Percentiles rank a stretch among this genome's conserved stretches.
Conservation (phyloP, 2,113 vertebrate species). For the Podarcis cretensis region DNA sequence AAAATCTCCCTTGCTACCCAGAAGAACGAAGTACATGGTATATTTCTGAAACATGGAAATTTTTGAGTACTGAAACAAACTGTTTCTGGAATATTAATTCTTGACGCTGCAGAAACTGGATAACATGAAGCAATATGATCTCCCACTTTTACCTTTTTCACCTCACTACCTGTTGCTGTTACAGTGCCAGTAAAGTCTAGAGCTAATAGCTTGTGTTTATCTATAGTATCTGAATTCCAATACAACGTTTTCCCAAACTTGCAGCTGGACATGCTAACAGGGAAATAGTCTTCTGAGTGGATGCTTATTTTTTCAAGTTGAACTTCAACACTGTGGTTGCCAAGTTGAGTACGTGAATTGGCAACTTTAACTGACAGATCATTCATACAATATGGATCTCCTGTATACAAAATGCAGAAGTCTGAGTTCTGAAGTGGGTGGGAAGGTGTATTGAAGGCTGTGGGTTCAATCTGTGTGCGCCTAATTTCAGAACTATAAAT, state of each 20-base stretch:
- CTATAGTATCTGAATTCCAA: slow-evolving; percentile 76
- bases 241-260: slow-evolving; percentile 80
- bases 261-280: slow-evolving; percentile 79
- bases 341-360: slow-evolving; percentile 22
- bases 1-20: slow-evolving; percentile 83
- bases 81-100: slow-evolving; percentile 75
- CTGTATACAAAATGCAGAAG: slow-evolving; percentile 76
- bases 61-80: slow-evolving; percentile 78
- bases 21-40: slow-evolving; percentile 84
- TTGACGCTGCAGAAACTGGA: slow-evolving; percentile 73
- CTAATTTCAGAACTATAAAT: slow-evolving; percentile 69
- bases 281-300: slow-evolving; percentile 88
- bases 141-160: slow-evolving; percentile 78
- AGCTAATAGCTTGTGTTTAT: slow-evolving; percentile 78
- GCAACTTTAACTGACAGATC: slow-evolving; percentile 70
- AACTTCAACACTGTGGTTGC: slow-evolving; percentile 74
- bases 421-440: slow-evolving; percentile 44
- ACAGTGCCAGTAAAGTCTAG: slow-evolving; percentile 85
- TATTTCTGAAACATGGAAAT: slow-evolving; percentile 74
- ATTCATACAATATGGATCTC: slow-evolving; percentile 72
- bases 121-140: slow-evolving; percentile 83
- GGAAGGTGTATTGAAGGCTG: neutral
- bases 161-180: slow-evolving; percentile 75
- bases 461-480: slow-evolving; percentile 61
- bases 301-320: slow-evolving; percentile 78